Conservation (phyloP, 2,888 invertebrate species). For the Volucella inflata region DNA sequence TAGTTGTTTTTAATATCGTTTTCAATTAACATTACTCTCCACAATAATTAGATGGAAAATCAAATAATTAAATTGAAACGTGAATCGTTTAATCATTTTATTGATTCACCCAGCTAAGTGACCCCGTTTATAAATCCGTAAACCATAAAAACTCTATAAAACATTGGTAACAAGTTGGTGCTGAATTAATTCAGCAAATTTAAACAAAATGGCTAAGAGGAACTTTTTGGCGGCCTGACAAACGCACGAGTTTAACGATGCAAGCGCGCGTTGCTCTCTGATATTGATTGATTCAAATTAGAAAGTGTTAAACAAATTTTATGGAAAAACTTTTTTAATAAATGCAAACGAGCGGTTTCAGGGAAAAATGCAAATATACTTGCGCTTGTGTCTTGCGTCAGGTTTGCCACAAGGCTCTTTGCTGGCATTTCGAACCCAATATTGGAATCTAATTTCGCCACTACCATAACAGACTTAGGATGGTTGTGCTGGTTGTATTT, state of each 20-base stretch:
- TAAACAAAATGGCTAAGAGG: conserved; percentile 8
- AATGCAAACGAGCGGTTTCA: conserved; percentile 52
- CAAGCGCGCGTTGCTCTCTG: no score
- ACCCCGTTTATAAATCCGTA: conserved; percentile 9
- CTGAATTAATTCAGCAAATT: conserved; percentile 42
- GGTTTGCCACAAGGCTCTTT: conserved; percentile 49
- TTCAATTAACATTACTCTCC: not conserved
- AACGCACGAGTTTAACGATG: not conserved
- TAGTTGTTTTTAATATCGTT: not conserved
- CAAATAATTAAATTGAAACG: not conserved
- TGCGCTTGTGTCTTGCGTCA: conserved; percentile 5
- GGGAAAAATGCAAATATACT: conserved; percentile 54
- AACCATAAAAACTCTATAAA: conserved; percentile 7
- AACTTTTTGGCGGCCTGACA: not conserved
- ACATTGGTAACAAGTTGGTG: not conserved
- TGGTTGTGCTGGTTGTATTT: no score
- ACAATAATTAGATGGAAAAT: conserved; percentile 11
- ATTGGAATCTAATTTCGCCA: no score
- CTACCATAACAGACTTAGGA: no score
- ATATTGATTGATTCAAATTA: conserved; percentile 22
- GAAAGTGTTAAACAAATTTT: conserved; percentile 41
- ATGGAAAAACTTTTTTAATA: conserved; percentile 40
- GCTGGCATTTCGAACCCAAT: conserved; percentile 10
- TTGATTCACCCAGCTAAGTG: conserved; percentile 1
- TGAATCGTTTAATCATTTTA: not conserved